Base-by-base conservation (phyloP, 1,140 invertebrate species). In the Venturia canescens region DNA sequence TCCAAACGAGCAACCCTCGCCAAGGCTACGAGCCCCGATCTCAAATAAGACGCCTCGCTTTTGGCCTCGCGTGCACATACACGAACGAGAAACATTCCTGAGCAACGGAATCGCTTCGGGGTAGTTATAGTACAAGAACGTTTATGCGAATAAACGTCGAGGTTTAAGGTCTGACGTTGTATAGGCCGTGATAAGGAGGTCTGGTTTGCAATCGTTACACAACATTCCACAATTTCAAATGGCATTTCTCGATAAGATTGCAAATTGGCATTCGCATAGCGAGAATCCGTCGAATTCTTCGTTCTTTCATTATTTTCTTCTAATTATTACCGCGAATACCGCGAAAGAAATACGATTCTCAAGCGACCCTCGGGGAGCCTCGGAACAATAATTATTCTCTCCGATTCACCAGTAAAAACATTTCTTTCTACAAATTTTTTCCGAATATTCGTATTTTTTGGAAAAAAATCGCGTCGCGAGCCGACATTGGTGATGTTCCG, bases 181-280 rank as follows among this genome's bases (percentile, higher is more conserved):
- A 66, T 66, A 57, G 53, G 26, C 66, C 26, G 15, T n/a, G 66
- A 69, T 63, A 67, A 76, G 75, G 66, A 84, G 83, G 82, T 84
- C 82, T 86, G 84, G 87, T 87, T 77, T 86, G 87, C 84, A 88
- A 88, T 89, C 83, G 85, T 88, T 88, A 87, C 84, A 87, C 84
- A 86, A 81, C 84, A 89, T 89, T 89, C 88, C 86, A 86, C 82
- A 84, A 87, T 87, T 86, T 83, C 84, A 88, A 89, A 87, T 87
- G 88, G 85, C 83, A 88, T 88, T 63, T 69, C 27, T 87, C 84
- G 86, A 82, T 84, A 83, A 31, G 75, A 63, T 60, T 38, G 31
- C 7, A 38, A 57, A 29, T 21, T 79, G 82, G 82, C 84, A 83
- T 84, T 86, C 82, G 87, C 86, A 88, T 89, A 86, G 87, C 86